These are phyloP conservation scores for Armadillidium nasatum DNA, from an alignment of 1,140 invertebrate species.

Conservation along the genomic window DNA sequence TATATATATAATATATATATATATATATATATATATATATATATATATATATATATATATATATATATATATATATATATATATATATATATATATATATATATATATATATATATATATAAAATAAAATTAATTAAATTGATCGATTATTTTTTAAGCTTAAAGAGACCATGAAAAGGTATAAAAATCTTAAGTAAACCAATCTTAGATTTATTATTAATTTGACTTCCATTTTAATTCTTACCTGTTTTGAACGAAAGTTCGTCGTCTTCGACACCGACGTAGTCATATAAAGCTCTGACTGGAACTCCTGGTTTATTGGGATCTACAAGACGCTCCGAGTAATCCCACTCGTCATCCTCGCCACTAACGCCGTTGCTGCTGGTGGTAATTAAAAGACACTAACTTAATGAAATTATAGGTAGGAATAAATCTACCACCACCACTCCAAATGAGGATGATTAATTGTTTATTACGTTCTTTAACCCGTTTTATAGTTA, in stretches of 20 bases:
- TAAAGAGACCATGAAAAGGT: too few species aligned
- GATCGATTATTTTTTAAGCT: too few species aligned
- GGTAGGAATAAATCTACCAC: too few species aligned
- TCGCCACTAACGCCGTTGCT: slow-evolving; percentile 53
- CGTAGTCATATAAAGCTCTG: slow-evolving; percentile 91
- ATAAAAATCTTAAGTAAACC: too few species aligned
- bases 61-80: not conserved
- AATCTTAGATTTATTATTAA: too few species aligned
- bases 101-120: too few species aligned
- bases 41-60: not conserved
- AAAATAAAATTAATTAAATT: too few species aligned
- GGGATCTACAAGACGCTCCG: slow-evolving; percentile 63
- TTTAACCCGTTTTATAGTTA: too few species aligned
- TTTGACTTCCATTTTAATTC: slow-evolving; percentile 6
- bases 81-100: not conserved
- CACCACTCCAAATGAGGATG: too few species aligned
- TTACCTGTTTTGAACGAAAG: slow-evolving; percentile 91
- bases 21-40: slow-evolving; percentile 11
- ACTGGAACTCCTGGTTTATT: slow-evolving; percentile 90
- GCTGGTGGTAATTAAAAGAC: not conserved
- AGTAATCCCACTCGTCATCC: slow-evolving; percentile 61
- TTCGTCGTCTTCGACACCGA: slow-evolving; percentile 93
- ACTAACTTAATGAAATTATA: too few species aligned
- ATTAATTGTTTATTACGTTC: too few species aligned
- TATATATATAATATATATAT: not conserved